These are phyloP conservation scores for Oscheius sp. DNA, from an alignment of 2,888 invertebrate species.

Conservation along the genomic window DNA sequence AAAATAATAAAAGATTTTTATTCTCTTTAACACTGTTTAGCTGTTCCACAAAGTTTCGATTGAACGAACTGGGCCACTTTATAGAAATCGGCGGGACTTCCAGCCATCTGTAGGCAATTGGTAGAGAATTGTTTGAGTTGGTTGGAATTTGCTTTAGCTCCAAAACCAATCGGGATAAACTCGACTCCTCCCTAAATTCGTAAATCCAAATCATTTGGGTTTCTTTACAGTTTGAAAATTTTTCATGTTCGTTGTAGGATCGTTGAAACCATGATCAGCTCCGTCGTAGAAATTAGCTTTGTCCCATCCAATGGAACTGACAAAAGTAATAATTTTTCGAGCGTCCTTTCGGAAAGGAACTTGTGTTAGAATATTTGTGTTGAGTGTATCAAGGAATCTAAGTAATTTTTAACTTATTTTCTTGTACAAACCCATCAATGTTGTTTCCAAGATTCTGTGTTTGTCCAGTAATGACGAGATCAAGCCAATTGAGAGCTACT, in stretches of 20 bases:
- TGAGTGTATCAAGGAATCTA: conserved; percentile 4
- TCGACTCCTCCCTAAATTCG: conserved; percentile 20
- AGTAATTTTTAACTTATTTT: neutral
- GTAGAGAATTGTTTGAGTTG: conserved; percentile 12
- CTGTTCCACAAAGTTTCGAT: neutral
- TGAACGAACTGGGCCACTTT: neutral
- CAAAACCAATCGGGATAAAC: conserved; percentile 30
- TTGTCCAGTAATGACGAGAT: conserved; percentile 25
- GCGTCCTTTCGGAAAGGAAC: conserved; percentile 4
- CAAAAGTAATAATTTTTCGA: conserved; percentile 30
- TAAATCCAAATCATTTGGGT: neutral
- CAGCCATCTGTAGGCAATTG: conserved; percentile 25
- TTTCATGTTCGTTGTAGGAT: conserved; percentile 31
- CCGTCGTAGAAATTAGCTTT: conserved; percentile 38
- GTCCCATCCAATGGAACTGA: conserved; percentile 49
- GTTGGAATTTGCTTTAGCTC: conserved; percentile 1
- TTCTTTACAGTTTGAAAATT: neutral
- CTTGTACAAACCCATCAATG: conserved; percentile 35
- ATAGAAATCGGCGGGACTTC: neutral
- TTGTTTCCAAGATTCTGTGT: conserved; percentile 49
- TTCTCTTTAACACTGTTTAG: neutral
- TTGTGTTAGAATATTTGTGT: neutral
- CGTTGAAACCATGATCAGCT: conserved; percentile 33
- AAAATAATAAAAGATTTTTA: conserved; percentile 9
- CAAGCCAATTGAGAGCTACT: neutral